A percentile compares a stretch with the other conserved stretches of the same genome.
phyloP scores from a whole-genome alignment of 2,888 invertebrate species.

The Slavum lentiscoides region DNA sequence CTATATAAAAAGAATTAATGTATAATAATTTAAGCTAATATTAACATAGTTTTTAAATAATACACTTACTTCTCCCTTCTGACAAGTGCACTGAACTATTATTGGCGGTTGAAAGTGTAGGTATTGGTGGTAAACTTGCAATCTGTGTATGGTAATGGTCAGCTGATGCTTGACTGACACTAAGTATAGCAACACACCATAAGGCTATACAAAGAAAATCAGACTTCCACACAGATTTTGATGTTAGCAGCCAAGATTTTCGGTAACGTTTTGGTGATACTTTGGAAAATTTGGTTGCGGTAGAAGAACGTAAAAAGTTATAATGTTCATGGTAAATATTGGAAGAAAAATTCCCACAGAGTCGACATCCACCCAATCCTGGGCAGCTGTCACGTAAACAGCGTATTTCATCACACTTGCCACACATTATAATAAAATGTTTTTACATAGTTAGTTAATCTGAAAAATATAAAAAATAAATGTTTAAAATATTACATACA shows the following conservation, averaged over 20 bases:
- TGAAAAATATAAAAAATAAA: slow-evolving; percentile 41
- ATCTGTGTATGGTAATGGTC: slow-evolving; percentile 35
- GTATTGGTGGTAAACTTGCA: slow-evolving; percentile 17
- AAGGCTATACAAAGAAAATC: slow-evolving; percentile 50
- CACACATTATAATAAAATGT: slow-evolving; percentile 43
- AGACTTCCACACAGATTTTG: slow-evolving; percentile 47
- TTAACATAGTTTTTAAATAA: slow-evolving; percentile 1
- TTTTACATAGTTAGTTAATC: slow-evolving; percentile 45
- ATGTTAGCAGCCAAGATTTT: slow-evolving; percentile 43
- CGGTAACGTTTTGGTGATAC: slow-evolving; percentile 18
- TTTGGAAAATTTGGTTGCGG: slow-evolving; percentile 27
- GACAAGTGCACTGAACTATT: slow-evolving; percentile 21
- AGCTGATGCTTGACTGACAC: slow-evolving; percentile 37
- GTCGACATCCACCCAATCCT: slow-evolving; percentile 44
- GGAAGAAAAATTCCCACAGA: slow-evolving; percentile 37
- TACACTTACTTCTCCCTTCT: slow-evolving; percentile 33
- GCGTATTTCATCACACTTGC: slow-evolving; percentile 41
- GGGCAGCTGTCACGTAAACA: slow-evolving; percentile 51
- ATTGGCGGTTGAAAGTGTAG: slow-evolving; percentile 6
- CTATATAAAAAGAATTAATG: slow-evolving; percentile 57
- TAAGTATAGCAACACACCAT: slow-evolving; percentile 47
- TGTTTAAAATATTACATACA: background rate
- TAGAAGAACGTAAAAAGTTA: slow-evolving; percentile 19
- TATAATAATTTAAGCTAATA: background rate
- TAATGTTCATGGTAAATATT: slow-evolving; percentile 29